Conservation (phyloP, 2,888 invertebrate species). For the Encarsia formosa region DNA sequence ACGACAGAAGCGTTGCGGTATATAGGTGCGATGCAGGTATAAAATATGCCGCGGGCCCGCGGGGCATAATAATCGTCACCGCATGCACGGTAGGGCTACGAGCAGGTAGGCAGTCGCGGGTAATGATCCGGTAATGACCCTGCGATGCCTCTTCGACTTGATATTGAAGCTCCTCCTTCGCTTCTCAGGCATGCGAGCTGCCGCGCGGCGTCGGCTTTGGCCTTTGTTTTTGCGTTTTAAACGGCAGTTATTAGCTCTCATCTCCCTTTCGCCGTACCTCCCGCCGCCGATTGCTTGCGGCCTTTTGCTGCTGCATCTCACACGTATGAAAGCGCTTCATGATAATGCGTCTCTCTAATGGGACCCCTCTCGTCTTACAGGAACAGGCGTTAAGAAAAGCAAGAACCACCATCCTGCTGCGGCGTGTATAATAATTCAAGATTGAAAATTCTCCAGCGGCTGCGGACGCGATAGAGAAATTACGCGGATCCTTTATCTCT, state of each 20-base stretch:
- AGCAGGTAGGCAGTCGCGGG: constrained; percentile 43
- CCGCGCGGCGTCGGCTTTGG: constrained; percentile 9
- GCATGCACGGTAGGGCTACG: constrained; percentile 41
- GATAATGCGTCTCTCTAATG: constrained; percentile 25
- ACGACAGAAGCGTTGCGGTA: not conserved
- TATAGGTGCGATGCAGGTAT: not conserved
- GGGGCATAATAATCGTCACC: constrained; percentile 25
- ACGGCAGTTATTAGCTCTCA: constrained; percentile 45
- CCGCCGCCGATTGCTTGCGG: no score
- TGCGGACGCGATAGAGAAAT: constrained; percentile 19
- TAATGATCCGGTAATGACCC: constrained; percentile 52
- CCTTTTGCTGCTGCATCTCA: not conserved
- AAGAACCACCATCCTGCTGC: no score
- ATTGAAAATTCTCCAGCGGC: constrained; percentile 15
- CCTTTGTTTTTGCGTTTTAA: constrained; percentile 47
- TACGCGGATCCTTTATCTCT: constrained; percentile 10
- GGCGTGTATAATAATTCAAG: not conserved
- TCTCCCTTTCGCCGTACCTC: constrained; percentile 19
- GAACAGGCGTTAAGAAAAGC: no score
- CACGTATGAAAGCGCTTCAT: constrained; percentile 6
- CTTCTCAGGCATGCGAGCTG: constrained; percentile 10
- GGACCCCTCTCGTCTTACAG: no score
- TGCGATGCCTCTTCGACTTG: constrained; percentile 40
- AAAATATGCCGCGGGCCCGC: not conserved
- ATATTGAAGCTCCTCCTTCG: constrained; percentile 29